A percentile compares a stretch with the other conserved stretches of the same genome.
Evolutionary conservation across 2,888 invertebrate genomes (phyloP).

Genomic region (Morpho helenor): DNA sequence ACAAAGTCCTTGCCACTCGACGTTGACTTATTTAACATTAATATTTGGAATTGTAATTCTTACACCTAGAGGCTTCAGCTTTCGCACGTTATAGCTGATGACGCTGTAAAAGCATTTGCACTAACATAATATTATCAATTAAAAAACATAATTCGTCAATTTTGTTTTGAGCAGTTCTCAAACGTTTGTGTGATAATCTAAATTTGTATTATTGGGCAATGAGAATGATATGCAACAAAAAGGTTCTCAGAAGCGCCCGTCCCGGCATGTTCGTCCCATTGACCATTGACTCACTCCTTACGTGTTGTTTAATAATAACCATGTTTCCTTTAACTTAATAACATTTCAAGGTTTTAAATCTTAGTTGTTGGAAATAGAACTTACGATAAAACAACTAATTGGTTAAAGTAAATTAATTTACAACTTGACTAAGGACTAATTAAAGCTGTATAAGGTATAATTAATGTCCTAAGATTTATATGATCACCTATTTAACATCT

Average conservation of each 20-base stretch:
- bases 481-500: too few relatives aligned
- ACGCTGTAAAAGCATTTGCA: too few relatives aligned
- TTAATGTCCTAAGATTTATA: background rate
- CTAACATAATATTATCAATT: too few relatives aligned
- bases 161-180: slow-evolving; percentile 24
- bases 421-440: background rate
- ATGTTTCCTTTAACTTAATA: slow-evolving; percentile 43
- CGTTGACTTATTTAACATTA: too few relatives aligned
- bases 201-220: slow-evolving; percentile 71
- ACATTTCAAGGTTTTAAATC: slow-evolving; percentile 10
- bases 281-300: slow-evolving; percentile 68
- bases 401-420: slow-evolving; percentile 1
- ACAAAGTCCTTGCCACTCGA: too few relatives aligned
- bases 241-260: slow-evolving; percentile 67
- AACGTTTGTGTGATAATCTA: slow-evolving; percentile 39
- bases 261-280: slow-evolving; percentile 55
- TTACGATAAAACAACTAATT: background rate
- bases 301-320: slow-evolving; percentile 68
- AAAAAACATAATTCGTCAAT: too few relatives aligned
- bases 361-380: slow-evolving; percentile 7
- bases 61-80: too few relatives aligned
- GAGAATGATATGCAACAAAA: slow-evolving; percentile 74
- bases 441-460: slow-evolving; percentile 1
- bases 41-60: too few relatives aligned
- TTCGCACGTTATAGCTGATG: too few relatives aligned